Evolutionary conservation across 2,113 vertebrate species (phyloP).

Genomic region (Psilopogon haemacephalus): DNA sequence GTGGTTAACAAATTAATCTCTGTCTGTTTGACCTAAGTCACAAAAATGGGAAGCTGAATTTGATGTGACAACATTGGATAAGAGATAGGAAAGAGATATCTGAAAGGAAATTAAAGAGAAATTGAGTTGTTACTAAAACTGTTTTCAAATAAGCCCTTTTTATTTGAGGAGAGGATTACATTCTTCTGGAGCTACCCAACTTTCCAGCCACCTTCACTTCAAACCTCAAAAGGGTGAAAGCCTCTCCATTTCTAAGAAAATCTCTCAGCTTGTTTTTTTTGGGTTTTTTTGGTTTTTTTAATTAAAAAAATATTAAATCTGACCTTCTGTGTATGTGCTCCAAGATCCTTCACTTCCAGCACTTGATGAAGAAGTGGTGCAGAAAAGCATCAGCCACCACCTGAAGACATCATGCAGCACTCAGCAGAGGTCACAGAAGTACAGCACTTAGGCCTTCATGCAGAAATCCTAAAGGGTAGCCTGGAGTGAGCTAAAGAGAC

Average conservation of each 20-base stretch:
- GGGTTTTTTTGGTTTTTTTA: not conserved
- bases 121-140: not conserved
- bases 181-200: not conserved
- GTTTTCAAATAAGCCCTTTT: not conserved
- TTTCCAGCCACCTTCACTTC: not conserved
- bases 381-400: not conserved
- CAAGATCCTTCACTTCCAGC: not conserved
- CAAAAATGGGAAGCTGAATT: not conserved
- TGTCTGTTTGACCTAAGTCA: not conserved
- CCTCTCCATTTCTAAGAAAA: not conserved
- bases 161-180: not conserved
- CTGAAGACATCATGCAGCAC: not conserved
- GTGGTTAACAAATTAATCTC: not conserved
- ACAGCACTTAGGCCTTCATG: accelerated
- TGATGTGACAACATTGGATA: not conserved
- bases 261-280: not conserved
- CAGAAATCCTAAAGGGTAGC: not conserved
- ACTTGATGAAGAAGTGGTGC: not conserved
- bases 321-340: not conserved
- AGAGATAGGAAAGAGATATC: not conserved
- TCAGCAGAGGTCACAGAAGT: not conserved
- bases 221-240: not conserved
- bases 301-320: not conserved
- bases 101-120: not conserved
- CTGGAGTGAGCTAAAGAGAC: not conserved